Conservation (phyloP, 1,140 invertebrate species). For the Nephila pilipes region DNA sequence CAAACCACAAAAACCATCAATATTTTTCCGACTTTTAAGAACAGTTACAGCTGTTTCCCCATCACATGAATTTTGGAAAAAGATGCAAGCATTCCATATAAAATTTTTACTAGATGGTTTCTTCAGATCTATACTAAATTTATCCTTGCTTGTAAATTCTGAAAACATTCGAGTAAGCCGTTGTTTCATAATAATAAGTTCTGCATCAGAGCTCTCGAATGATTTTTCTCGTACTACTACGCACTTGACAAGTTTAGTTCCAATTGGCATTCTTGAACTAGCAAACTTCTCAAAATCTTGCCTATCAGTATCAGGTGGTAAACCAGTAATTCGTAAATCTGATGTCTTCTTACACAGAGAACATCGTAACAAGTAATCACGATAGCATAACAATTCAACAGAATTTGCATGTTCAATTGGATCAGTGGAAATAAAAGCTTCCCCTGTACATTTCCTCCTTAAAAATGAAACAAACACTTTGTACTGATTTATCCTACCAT, state of each 20-base stretch:
- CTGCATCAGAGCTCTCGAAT: conserved; percentile 5
- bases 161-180: conserved; percentile 30
- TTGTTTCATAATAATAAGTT: conserved; percentile 1
- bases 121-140: conserved; percentile 59
- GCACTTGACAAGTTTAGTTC: conserved; percentile 46
- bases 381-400: background rate
- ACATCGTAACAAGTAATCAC: background rate
- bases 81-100: conserved; percentile 67
- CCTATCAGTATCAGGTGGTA: conserved; percentile 28
- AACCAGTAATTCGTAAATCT: conserved; percentile 41
- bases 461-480: conserved; percentile 48
- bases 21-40: conserved; percentile 44
- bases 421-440: conserved; percentile 51
- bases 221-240: conserved; percentile 14
- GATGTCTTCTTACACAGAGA: conserved; percentile 26
- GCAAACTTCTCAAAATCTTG: conserved; percentile 30
- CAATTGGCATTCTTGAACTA: background rate
- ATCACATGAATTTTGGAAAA: conserved; percentile 58
- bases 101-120: conserved; percentile 50
- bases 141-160: conserved; percentile 41
- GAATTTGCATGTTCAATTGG: background rate
- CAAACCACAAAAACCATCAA: background rate
- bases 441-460: conserved; percentile 51
- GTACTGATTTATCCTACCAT: conserved; percentile 42
- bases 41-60: conserved; percentile 64